Evolutionary conservation across 1,140 invertebrate genomes (phyloP).

Genomic region (Thrips palmi): DNA sequence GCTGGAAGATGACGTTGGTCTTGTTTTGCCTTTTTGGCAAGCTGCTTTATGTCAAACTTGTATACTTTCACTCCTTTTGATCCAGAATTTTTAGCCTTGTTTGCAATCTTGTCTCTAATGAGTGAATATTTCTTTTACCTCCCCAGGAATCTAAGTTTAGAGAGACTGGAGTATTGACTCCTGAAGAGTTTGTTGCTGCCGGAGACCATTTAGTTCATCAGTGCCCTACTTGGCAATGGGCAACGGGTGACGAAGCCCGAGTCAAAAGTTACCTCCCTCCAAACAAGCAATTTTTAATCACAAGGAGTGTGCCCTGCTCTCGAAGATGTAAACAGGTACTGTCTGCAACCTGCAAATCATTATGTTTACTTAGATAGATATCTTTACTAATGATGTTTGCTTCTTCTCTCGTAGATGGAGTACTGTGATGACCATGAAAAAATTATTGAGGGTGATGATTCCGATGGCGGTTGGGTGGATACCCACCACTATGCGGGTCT

Average conservation of each 20-base stretch:
- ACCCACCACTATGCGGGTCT: constrained; percentile 73
- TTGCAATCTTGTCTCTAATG: neutral
- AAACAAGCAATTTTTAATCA: constrained; percentile 96
- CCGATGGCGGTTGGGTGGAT: constrained; percentile 94
- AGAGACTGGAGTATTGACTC: constrained; percentile 95
- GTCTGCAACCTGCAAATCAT: constrained; percentile 4
- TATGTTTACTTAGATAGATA: constrained; percentile 7
- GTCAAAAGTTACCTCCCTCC: constrained; percentile 74
- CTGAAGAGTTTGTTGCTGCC: constrained; percentile 88
- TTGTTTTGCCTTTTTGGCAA: neutral
- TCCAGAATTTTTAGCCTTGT: neutral
- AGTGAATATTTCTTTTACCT: constrained; percentile 9
- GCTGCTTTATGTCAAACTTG: neutral
- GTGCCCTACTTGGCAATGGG: constrained; percentile 99
- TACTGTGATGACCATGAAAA: constrained; percentile 76
- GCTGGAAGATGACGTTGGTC: neutral
- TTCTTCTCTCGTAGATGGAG: constrained; percentile 50
- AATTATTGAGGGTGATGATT: constrained; percentile 76
- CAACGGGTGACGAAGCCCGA: constrained; percentile 71
- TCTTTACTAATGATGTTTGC: constrained; percentile 10
- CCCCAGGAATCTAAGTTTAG: constrained; percentile 93
- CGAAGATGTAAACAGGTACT: constrained; percentile 77
- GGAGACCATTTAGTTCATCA: constrained; percentile 98
- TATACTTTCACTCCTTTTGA: neutral
- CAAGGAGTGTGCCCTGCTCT: constrained; percentile 87